Evolutionary conservation across 2,113 vertebrate species (phyloP), one percentile per base, ranked within the genome.

Genomic region (Notarius lentiginosus): DNA sequence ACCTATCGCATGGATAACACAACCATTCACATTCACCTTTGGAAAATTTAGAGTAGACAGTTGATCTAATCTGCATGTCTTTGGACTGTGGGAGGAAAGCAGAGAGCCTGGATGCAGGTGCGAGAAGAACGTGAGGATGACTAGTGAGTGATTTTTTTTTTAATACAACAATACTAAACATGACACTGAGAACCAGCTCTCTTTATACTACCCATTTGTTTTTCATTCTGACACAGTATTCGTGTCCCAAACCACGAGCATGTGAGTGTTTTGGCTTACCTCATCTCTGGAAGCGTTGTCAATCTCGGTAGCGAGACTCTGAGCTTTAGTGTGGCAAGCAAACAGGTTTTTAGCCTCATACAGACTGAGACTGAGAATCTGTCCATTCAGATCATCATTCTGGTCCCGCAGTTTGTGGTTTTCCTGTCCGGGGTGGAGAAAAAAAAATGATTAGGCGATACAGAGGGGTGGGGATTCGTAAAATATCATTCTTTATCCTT

Each of bases 261-360:
- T 70, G 51, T 47, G 60, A 49, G 58, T 20, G 30, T 11, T 41
- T 41, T 41, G 17, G 56, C 91, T 91, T 85, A 99, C 98, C 98
- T 99, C 97, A 34, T 99, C 98, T 6, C 97, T 95, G 2, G 98
- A 99, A 0, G 98, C 98, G 4, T 97, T 97, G 94, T 99, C 98
- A 1, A 99, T 99, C 94, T 99, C 98, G 0, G 98, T 97, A 65
- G 98, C 98, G 93, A 99, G 94, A 14, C 97, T 99, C 94, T 99
- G 98, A 63, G 97, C 98, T 94, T 99, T 99, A 87, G 97, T 97
- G 89, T 97, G 97, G 0, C 97, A 97, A 80, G 97, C 95, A 83
- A 99, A 98, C 87, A 99, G 96, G 92, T 96, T 98, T 94, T 97
- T 98, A 4, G 97, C 97, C 94, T 99, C 98, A 0, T 99, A 99